A percentile compares a stretch with the other conserved stretches of the same genome.
Evolutionary conservation across 2,888 invertebrate genomes (phyloP).

Genomic region (Drosophila pseudotalamancana): DNA sequence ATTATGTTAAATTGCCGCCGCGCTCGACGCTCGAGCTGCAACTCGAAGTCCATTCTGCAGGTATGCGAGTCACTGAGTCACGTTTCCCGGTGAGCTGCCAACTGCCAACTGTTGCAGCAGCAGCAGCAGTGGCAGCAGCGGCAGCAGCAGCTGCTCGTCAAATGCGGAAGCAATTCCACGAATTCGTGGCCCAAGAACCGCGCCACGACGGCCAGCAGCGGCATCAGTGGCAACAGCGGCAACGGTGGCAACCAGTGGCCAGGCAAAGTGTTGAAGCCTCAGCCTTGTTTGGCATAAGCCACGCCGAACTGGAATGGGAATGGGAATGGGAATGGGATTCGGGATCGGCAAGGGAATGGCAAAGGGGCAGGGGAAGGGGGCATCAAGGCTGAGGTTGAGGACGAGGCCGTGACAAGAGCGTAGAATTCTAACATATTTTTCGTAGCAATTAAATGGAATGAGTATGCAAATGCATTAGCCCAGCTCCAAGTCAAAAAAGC

Average conservation of each 20-base stretch:
- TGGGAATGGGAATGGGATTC: slow-evolving; percentile 14
- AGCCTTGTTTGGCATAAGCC: slow-evolving; percentile 73
- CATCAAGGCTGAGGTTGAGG: slow-evolving; percentile 17
- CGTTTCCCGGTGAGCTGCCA: slow-evolving; percentile 63
- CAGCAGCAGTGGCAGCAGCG: too few species aligned
- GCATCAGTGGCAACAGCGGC: too few species aligned
- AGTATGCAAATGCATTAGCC: slow-evolving; percentile 75
- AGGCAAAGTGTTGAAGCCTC: slow-evolving; percentile 52
- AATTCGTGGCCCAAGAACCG: slow-evolving; percentile 76
- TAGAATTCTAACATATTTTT: slow-evolving; percentile 72
- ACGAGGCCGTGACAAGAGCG: slow-evolving; percentile 63
- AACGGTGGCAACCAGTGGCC: slow-evolving; percentile 22
- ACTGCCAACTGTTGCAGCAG: slow-evolving; percentile 41
- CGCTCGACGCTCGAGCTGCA: slow-evolving; percentile 8
- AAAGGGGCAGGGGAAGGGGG: too few species aligned
- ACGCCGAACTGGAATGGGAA: slow-evolving; percentile 27
- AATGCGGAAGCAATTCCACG: slow-evolving; percentile 76
- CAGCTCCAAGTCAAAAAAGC: slow-evolving; percentile 22
- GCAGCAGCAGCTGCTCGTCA: slow-evolving; percentile 45
- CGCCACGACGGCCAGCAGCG: slow-evolving; percentile 52
- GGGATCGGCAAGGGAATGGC: background rate
- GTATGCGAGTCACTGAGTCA: slow-evolving; percentile 73
- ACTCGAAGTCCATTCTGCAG: slow-evolving; percentile 37
- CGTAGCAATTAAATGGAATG: slow-evolving; percentile 79
- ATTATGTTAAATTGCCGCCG: slow-evolving; percentile 78